phyloP scores from a whole-genome alignment of 2,888 invertebrate genomes.

The Bruchidius siliquastri region DNA sequence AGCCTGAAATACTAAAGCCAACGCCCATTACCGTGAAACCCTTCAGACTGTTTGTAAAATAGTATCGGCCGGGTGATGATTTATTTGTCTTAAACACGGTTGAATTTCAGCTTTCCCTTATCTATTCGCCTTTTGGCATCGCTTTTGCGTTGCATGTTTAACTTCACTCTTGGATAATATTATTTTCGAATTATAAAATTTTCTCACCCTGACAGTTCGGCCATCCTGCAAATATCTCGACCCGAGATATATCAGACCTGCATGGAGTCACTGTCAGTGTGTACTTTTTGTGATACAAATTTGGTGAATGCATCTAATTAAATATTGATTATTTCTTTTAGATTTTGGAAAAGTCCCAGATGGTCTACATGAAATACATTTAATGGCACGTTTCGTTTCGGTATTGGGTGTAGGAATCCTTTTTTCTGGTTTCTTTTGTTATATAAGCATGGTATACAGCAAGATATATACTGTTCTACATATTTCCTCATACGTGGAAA shows the following conservation, averaged over 20 bases:
- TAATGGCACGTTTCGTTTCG: conserved; percentile 10
- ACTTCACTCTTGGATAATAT: too few relatives aligned
- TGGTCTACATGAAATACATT: conserved; percentile 34
- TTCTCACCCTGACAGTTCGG: conserved; percentile 1
- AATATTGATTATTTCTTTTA: conserved; percentile 28
- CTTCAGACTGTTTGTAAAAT: too few relatives aligned
- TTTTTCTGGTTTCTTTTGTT: conserved; percentile 12
- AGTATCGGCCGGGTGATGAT: too few relatives aligned
- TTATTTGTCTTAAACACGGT: too few relatives aligned
- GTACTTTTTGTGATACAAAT: conserved; percentile 17
- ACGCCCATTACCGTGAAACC: too few relatives aligned
- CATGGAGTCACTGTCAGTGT: conserved; percentile 6
- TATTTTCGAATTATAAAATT: too few relatives aligned
- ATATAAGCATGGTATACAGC: conserved; percentile 15
- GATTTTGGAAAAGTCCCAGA: conserved; percentile 41
- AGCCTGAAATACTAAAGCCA: too few relatives aligned
- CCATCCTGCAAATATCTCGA: conserved; percentile 9
- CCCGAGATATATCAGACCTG: conserved; percentile 3
- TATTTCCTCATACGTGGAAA: conserved; percentile 40
- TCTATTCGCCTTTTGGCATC: too few relatives aligned
- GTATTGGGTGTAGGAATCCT: conserved; percentile 13
- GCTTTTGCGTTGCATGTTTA: too few relatives aligned
- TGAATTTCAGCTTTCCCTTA: too few relatives aligned
- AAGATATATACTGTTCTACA: conserved; percentile 39
- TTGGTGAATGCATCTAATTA: conserved; percentile 14